Percentiles rank a stretch among this genome's conserved stretches.
These are phyloP conservation scores for Myathropa florea DNA, from an alignment of 2,888 invertebrate genomes.

Conservation along the genomic window DNA sequence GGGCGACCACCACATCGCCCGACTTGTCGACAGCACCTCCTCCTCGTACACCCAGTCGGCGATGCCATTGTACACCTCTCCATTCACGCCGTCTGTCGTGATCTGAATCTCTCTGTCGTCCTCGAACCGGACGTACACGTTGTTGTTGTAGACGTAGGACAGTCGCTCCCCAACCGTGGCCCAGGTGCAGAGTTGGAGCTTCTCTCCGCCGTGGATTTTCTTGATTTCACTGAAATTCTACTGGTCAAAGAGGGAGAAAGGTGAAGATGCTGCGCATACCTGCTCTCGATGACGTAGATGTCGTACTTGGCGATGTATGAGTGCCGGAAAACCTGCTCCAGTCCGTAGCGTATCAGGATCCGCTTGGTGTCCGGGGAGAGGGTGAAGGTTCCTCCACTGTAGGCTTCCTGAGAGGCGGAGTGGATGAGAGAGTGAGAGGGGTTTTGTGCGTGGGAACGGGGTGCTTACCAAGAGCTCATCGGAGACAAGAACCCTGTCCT, in stretches of 20 bases:
- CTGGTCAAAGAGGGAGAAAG: background rate
- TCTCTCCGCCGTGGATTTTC: constrained; percentile 80
- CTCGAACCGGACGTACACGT: constrained; percentile 82
- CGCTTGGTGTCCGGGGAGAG: constrained; percentile 78
- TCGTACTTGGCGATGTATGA: constrained; percentile 85
- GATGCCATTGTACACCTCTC: constrained; percentile 89
- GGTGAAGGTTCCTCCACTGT: constrained; percentile 76
- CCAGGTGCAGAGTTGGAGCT: constrained; percentile 85
- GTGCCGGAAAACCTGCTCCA: constrained; percentile 83
- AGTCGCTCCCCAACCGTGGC: constrained; percentile 82
- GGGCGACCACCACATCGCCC: constrained; percentile 91
- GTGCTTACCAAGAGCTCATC: constrained; percentile 75
- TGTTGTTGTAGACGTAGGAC: constrained; percentile 86
- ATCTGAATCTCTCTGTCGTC: constrained; percentile 80
- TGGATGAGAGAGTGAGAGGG: background rate
- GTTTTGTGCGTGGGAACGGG: background rate
- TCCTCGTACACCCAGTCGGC: constrained; percentile 98
- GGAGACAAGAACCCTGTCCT: constrained; percentile 72
- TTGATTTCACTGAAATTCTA: constrained; percentile 11
- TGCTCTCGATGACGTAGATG: constrained; percentile 83
- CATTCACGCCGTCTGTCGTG: constrained; percentile 84
- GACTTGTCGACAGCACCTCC: constrained; percentile 87
- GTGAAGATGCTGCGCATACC: constrained; percentile 78
- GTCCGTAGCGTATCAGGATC: constrained; percentile 76
- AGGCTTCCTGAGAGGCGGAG: constrained; percentile 75